Conservation (phyloP, 1,140 invertebrate genomes). For the Ceratina japonica region DNA sequence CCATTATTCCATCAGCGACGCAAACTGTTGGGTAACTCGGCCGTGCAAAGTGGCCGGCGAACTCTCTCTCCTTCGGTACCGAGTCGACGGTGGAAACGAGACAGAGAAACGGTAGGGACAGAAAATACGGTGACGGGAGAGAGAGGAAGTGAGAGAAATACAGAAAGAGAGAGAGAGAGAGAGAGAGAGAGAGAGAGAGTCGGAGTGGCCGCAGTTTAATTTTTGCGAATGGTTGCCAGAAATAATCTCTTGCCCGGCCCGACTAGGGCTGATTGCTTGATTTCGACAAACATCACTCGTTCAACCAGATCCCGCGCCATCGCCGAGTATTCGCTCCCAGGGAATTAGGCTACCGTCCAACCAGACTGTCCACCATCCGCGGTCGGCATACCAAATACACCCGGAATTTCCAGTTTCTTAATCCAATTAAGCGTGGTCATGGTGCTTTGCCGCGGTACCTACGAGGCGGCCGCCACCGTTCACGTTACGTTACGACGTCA, state of each 20-base stretch:
- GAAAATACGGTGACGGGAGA: neutral
- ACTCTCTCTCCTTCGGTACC: slow-evolving; percentile 38
- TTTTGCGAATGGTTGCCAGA: slow-evolving; percentile 64
- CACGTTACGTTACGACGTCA: neutral
- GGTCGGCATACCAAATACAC: slow-evolving; percentile 62
- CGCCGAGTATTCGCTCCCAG: slow-evolving; percentile 47
- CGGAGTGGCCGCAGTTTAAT: slow-evolving; percentile 54
- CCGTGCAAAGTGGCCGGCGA: slow-evolving; percentile 62
- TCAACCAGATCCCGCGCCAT: slow-evolving; percentile 49
- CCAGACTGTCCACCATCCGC: slow-evolving; percentile 38
- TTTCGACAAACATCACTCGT: slow-evolving; percentile 68
- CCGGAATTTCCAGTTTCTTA: slow-evolving; percentile 57
- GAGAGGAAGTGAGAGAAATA: neutral
- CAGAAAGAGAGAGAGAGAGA: neutral
- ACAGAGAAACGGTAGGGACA: neutral
- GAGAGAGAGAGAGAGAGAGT: neutral
- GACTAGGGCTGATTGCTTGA: slow-evolving; percentile 68
- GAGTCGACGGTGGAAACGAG: neutral
- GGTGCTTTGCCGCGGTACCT: slow-evolving; percentile 11
- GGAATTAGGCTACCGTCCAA: slow-evolving; percentile 68
- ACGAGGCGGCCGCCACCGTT: neutral
- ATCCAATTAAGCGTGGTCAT: slow-evolving; percentile 61
- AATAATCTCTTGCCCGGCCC: slow-evolving; percentile 60
- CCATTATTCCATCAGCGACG: slow-evolving; percentile 78
- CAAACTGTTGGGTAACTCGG: slow-evolving; percentile 77